Conservation (phyloP, 2,888 invertebrate genomes). For the Alloscopus bannaensis region DNA sequence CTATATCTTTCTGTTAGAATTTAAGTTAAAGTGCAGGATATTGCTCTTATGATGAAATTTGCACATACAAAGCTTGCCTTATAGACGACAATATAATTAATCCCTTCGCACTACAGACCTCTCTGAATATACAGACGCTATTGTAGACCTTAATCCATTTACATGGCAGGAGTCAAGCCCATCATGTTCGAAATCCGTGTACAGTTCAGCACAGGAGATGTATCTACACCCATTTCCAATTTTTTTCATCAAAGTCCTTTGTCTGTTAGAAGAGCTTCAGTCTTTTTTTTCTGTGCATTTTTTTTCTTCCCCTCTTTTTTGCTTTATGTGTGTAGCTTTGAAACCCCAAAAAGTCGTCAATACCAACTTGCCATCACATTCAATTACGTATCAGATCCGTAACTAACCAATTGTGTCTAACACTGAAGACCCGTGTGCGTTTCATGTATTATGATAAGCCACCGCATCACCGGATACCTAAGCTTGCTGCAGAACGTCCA, state of each 20-base stretch:
- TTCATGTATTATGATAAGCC: constrained; percentile 19
- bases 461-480: not conserved
- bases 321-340: constrained; percentile 27
- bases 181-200: constrained; percentile 12
- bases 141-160: no score
- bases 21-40: constrained; percentile 31
- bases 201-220: constrained; percentile 2
- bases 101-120: constrained; percentile 43
- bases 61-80: constrained; percentile 23
- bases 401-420: constrained; percentile 43
- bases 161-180: constrained; percentile 9
- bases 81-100: constrained; percentile 39
- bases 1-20: constrained; percentile 48
- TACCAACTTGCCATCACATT: constrained; percentile 47
- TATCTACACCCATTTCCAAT: constrained; percentile 26
- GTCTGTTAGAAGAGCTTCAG: constrained; percentile 45
- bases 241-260: constrained; percentile 51
- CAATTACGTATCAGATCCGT: constrained; percentile 48
- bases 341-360: constrained; percentile 52
- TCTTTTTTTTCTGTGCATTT: constrained; percentile 37
- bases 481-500: no score
- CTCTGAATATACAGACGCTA: no score
- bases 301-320: constrained; percentile 36
- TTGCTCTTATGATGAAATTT: constrained; percentile 36
- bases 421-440: constrained; percentile 12